Evolutionary conservation across 2,113 vertebrate genomes (phyloP).

Genomic region (Serilophus lunatus): DNA sequence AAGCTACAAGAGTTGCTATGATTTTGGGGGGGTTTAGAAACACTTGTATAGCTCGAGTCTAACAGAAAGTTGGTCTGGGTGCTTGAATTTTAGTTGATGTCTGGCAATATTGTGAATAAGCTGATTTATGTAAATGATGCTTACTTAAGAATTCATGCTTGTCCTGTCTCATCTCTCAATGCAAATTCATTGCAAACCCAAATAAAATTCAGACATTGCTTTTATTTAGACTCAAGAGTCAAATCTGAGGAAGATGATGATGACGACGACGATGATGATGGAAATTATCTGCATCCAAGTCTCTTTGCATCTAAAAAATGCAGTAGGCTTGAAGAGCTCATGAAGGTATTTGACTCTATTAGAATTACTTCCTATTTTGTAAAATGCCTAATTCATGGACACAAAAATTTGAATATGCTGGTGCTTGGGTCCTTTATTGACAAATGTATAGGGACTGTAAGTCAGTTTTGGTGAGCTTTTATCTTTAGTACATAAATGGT

Average conservation of each 20-base stretch:
- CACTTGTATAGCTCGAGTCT: background rate
- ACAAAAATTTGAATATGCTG: background rate
- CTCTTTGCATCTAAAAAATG: constrained; percentile 92
- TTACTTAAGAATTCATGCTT: background rate
- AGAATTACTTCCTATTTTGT: background rate
- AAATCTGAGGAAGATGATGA: constrained; percentile 63
- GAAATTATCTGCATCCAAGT: constrained; percentile 93
- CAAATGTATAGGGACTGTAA: background rate
- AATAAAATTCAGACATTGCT: background rate
- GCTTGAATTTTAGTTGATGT: background rate
- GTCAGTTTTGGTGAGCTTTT: background rate
- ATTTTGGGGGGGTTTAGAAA: background rate
- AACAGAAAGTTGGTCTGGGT: background rate
- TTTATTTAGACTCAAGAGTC: constrained; percentile 44
- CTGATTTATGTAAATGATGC: background rate
- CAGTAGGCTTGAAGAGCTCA: constrained; percentile 89
- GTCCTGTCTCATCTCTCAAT: background rate
- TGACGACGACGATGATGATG: constrained; percentile 82
- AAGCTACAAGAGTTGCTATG: background rate
- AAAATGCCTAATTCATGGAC: background rate
- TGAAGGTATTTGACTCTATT: constrained; percentile 74
- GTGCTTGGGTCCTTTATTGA: background rate
- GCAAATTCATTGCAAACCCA: background rate
- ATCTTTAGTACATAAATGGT: background rate
- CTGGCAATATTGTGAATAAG: background rate